Conservation (phyloP, 2,797 vertebrate species). For the Etheostoma perlongum region DNA sequence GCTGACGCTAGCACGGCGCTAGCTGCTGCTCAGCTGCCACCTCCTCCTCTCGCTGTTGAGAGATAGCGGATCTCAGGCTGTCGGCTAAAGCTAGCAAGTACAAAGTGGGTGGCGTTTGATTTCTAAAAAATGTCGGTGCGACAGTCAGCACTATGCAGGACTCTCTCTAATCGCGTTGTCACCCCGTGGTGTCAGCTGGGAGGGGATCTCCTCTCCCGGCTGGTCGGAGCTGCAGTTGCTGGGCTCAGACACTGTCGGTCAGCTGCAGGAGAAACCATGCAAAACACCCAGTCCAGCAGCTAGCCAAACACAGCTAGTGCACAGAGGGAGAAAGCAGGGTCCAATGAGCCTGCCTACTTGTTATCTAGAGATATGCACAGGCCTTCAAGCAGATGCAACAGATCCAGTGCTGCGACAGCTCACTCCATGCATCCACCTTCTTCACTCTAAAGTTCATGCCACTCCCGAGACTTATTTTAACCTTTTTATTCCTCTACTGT, state of each 20-base stretch:
- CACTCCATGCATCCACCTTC: constrained; percentile 11
- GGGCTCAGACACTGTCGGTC: constrained; percentile 66
- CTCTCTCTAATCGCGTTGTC: not conserved
- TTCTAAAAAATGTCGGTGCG: constrained; percentile 33
- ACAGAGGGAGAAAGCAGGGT: constrained; percentile 42
- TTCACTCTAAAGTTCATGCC: constrained; percentile 1
- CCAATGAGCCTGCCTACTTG: constrained; percentile 37
- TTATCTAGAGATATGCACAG: constrained; percentile 52
- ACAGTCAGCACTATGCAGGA: constrained; percentile 18
- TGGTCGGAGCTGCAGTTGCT: constrained; percentile 67
- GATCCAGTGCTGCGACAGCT: constrained; percentile 40
- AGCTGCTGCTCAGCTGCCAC: constrained; percentile 68
- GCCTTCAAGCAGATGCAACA: constrained; percentile 54
- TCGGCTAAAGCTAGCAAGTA: constrained; percentile 69
- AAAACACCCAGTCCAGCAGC: constrained; percentile 57
- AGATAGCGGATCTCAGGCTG: constrained; percentile 68
- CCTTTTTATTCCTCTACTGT: not conserved
- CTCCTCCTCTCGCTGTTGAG: constrained; percentile 63
- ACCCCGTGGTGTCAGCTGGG: constrained; percentile 34
- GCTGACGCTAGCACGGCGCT: constrained; percentile 75
- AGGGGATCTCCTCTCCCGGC: constrained; percentile 42
- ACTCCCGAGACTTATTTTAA: not conserved
- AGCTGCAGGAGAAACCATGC: constrained; percentile 66
- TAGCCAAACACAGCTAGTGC: constrained; percentile 60
- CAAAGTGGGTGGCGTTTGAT: constrained; percentile 72